A percentile compares a stretch with the other conserved stretches of the same genome.
These are phyloP conservation scores for Deladenus siricidicola DNA, from an alignment of 2,888 invertebrate genomes.

Conservation along the genomic window DNA sequence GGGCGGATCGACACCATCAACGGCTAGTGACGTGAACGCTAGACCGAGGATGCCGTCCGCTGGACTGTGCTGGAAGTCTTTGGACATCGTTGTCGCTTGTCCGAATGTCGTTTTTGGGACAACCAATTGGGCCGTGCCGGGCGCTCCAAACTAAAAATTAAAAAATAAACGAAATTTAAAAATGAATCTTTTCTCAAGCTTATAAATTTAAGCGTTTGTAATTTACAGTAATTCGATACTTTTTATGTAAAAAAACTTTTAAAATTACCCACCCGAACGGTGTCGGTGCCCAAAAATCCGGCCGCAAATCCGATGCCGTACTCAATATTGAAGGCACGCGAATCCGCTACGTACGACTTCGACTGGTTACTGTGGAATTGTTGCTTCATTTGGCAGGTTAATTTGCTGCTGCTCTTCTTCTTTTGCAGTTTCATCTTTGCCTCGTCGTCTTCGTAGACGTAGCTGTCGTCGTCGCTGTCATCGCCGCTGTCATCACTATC, in stretches of 20 bases:
- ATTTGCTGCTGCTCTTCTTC: too few relatives aligned
- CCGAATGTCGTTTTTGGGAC: slow-evolving; percentile 57
- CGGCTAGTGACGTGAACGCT: slow-evolving; percentile 53
- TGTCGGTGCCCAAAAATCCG: not conserved
- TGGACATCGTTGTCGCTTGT: slow-evolving; percentile 57
- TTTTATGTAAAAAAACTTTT: too few relatives aligned
- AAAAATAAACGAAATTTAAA: not conserved
- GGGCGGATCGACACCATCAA: slow-evolving; percentile 54
- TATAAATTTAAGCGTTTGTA: too few relatives aligned
- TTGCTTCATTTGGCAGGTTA: not conserved
- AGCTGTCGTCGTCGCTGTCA: not conserved
- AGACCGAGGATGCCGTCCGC: slow-evolving; percentile 37
- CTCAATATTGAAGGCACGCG: not conserved
- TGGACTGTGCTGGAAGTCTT: slow-evolving; percentile 56
- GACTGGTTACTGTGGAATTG: not conserved
- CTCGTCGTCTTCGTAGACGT: too few relatives aligned
- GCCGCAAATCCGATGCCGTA: slow-evolving; percentile 1
- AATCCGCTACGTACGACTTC: not conserved
- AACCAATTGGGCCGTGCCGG: slow-evolving; percentile 40
- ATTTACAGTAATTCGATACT: too few relatives aligned
- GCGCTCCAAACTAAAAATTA: slow-evolving; percentile 30
- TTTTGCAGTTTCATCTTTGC: too few relatives aligned
- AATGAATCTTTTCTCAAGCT: too few relatives aligned
- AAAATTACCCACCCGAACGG: slow-evolving; percentile 1
- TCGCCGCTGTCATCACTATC: not conserved